Evolutionary conservation across 2,797 vertebrate species (phyloP).

Genomic region (Balearica regulorum): DNA sequence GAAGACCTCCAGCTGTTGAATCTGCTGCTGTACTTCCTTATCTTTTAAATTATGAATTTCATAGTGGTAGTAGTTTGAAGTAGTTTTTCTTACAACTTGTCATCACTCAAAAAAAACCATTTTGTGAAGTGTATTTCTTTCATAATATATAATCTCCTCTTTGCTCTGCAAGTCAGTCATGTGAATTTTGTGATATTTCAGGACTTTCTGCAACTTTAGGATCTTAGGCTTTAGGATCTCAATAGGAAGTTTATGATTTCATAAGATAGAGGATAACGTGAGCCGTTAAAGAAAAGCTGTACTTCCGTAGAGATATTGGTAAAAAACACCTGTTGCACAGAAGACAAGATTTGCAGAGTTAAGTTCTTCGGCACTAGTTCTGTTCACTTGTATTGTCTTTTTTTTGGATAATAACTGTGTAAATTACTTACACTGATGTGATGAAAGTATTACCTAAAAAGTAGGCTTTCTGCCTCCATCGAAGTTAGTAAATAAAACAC

Average conservation of each 20-base stretch:
- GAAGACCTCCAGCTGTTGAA: not conserved
- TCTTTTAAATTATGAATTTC: not conserved
- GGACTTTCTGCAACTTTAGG: not conserved
- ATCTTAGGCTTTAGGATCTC: not conserved
- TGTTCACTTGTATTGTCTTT: not conserved
- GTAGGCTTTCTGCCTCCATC: not conserved
- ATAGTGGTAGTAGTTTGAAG: not conserved
- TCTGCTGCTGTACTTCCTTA: not conserved
- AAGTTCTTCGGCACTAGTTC: not conserved
- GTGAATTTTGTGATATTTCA: not conserved
- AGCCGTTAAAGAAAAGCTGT: not conserved
- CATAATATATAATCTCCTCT: not conserved
- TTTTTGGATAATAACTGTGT: not conserved
- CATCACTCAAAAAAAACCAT: not conserved
- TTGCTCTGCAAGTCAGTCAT: not conserved
- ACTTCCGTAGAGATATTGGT: not conserved
- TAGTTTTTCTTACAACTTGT: not conserved
- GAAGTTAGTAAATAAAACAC: not conserved
- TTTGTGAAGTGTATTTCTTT: not conserved
- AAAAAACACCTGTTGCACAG: not conserved
- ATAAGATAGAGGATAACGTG: rapidly evolving
- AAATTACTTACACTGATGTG: not conserved
- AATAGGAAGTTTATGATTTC: not conserved
- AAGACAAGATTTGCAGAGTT: not conserved
- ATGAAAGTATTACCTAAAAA: not conserved